Evolutionary conservation across 2,113 vertebrate species (phyloP), one percentile per base, ranked within the genome.

Genomic region (Heterotilapia buettikoferi): DNA sequence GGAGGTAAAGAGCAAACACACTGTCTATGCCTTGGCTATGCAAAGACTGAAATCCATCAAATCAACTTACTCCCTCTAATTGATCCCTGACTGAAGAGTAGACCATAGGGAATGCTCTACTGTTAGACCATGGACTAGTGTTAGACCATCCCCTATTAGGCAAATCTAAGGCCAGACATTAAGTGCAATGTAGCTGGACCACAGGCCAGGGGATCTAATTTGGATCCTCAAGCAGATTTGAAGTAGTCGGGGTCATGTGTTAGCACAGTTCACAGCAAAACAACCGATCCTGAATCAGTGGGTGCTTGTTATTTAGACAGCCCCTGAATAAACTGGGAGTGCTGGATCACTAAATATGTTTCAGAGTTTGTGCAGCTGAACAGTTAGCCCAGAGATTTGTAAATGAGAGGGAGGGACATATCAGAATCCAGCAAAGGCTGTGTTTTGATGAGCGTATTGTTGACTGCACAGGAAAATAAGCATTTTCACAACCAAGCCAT

Each of bases 181-280:
- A 87, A 83, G 66, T 29, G 56, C 59, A 13, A 86, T 9, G 12
- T 47, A 66, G 85, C 83, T 47, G 50, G 56, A 78, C 68, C 81
- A 59, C 83, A 82, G 57, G 85, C 76, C 68, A 31, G 26, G 12
- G 61, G 54, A 86, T 82, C 84, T 80, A 52, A 7, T 18, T 73
- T 91, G 82, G 90, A 88, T 82, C 86, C 16, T 85, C 84, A 85
- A 90, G 92, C 90, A 89, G 50, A 63, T 78, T 84, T 94, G 95
- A 96, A 94, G 87, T 86, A 85, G 68, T 81, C 53, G 2, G 1
- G 91, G 90, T 84, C 88, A 87, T 63, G 87, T 54, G 87, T 86
- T 53, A 80, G 90, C 94, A 95, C 92, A 93, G 85, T 85, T 92
- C 21, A 52, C 57, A 63, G 73, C 85, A 80, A 24, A 56, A 33